phyloP scores from a whole-genome alignment of 2,888 invertebrate genomes.

The Mystacides longicornis region DNA sequence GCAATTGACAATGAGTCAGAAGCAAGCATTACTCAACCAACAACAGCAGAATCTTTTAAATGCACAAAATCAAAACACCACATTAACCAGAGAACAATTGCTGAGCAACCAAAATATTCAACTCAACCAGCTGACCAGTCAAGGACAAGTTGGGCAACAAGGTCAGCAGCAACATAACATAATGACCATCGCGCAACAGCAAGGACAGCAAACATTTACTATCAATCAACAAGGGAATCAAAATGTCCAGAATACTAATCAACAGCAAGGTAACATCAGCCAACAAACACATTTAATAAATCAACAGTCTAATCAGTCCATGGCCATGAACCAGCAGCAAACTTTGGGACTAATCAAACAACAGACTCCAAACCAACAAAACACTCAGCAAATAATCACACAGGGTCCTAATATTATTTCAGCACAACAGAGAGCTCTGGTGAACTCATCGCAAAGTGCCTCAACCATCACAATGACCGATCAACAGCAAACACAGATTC shows the following conservation, averaged over 20 bases:
- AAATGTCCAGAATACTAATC: not conserved
- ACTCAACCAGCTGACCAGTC: slow-evolving; percentile 34
- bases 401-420: slow-evolving; percentile 8
- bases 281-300: slow-evolving; percentile 30
- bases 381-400: not conserved
- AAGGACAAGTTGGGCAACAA: slow-evolving; percentile 31
- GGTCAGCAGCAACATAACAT: slow-evolving; percentile 9
- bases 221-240: slow-evolving; percentile 3
- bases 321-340: slow-evolving; percentile 24
- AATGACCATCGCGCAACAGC: slow-evolving; percentile 2
- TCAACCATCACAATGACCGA: slow-evolving; percentile 28
- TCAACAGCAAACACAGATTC: slow-evolving; percentile 28
- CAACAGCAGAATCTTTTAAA: slow-evolving; percentile 29
- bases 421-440: slow-evolving; percentile 15
- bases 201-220: slow-evolving; percentile 7
- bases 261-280: slow-evolving; percentile 9
- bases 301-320: slow-evolving; percentile 28
- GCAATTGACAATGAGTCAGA: slow-evolving; percentile 24
- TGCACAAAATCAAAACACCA: slow-evolving; percentile 9
- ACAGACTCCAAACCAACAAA: slow-evolving; percentile 25
- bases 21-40: slow-evolving; percentile 27
- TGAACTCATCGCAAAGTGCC: slow-evolving; percentile 19
- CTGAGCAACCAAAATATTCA: slow-evolving; percentile 27
- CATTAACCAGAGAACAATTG: slow-evolving; percentile 12
- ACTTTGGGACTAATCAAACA: slow-evolving; percentile 19